Base-by-base conservation (phyloP, 2,888 invertebrate species). In the Pseudolycoriella hygida region DNA sequence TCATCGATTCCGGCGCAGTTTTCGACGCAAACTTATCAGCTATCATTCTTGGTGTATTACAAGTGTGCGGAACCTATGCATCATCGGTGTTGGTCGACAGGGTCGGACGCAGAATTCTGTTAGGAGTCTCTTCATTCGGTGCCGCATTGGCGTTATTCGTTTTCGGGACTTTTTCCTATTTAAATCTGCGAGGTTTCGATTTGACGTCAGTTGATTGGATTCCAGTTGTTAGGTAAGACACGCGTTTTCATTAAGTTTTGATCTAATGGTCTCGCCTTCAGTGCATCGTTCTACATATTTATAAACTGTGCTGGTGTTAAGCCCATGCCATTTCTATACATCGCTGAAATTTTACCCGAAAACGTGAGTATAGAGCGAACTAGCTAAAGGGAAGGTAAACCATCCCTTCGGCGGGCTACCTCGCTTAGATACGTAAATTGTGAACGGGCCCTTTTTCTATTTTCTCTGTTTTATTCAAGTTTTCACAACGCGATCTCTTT, bases 301-400 rank as follows among this genome's bases (percentile, higher is more conserved):
- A 34, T 47, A 10, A 42, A 44, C 30, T 49, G 50, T 8, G 30
- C 43, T 32, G 53, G 52, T 18, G 43, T 50, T 17, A 32, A 48
- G 18, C 49, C 53, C 10, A 19, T 51, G 6, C 50, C 52, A 3
- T 50, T 52, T 42, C 47, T 50, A 20, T 48, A 52, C 4, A n/a
- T 53, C 19, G 48, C 48, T 4, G 53, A 53, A 46, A 41, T 52
- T n/a, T 31, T 52, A 30, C 51, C 52, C 18, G 42, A 45, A 34
- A 50, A 52, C 17, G 53, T 53, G 44, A 40, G 25, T 10, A 17
- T 3, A 37, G 37, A 37, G 37, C n/a, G 37, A 37, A n/a, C n/a
- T n/a, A n/a, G n/a, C n/a, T n/a, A n/a, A n/a, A n/a, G n/a, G n/a
- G n/a, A n/a, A n/a, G n/a, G n/a, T n/a, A n/a, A n/a, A n/a, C n/a